phyloP scores from a whole-genome alignment of 2,113 vertebrate species.

The Prolemur simus region DNA sequence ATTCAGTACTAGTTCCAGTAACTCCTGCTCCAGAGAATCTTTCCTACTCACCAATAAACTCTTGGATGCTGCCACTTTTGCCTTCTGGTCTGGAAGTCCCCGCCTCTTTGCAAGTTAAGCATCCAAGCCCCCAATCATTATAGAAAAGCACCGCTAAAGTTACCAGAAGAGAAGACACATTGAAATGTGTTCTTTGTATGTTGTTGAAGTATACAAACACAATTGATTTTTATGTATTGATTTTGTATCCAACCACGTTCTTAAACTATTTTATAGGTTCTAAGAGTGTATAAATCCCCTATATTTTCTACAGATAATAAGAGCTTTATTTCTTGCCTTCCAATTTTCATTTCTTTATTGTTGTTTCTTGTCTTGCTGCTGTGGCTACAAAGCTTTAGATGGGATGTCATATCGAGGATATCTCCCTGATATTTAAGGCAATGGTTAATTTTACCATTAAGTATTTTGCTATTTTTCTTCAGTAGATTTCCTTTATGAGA shows the following conservation, averaged over 20 bases:
- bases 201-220: not conserved
- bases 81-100: not conserved
- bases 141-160: not conserved
- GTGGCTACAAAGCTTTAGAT: not conserved
- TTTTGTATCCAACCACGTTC: not conserved
- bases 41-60: not conserved
- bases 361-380: not conserved
- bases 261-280: not conserved
- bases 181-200: not conserved
- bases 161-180: not conserved
- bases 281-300: not conserved
- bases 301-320: constrained; percentile 38
- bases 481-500: not conserved
- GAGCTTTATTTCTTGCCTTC: not conserved
- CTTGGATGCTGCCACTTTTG: not conserved
- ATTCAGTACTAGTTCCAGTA: not conserved
- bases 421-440: not conserved
- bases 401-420: not conserved
- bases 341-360: not conserved
- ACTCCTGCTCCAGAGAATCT: not conserved
- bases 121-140: not conserved
- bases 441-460: not conserved
- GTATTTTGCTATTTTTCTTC: not conserved
- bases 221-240: constrained; percentile 24
- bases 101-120: not conserved